Evolutionary conservation across 2,888 invertebrate species (phyloP), one percentile per base, ranked within the genome.

Genomic region (Rhogogaster chlorosoma): DNA sequence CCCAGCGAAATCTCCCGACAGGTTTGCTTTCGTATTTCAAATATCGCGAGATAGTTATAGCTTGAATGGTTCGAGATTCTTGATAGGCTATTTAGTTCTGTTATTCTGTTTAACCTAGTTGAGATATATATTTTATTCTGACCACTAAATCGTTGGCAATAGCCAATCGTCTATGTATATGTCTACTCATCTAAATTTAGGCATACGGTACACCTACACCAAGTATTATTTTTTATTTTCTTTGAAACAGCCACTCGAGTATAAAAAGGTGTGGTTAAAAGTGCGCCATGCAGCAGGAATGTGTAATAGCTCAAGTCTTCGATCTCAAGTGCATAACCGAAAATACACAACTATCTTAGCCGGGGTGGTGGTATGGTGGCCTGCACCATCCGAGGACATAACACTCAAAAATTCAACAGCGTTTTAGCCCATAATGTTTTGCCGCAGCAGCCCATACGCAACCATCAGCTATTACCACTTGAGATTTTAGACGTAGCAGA

Each of bases 331-430:
- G 85, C 87, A 87, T 86, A 70, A 86, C 88, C 90, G 89, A 90
- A 90, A 90, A 90, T 90, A 91, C 85, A 64, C 86, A 84, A 83
- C 86, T 88, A 86, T 87, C 88, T 88, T 86, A 87, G 3, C 12
- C 36, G 4, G 12, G 9, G 42, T 10, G 45, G 42, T 45, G 45
- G 45, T 22, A 29, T 45, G 45, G 45, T 22, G 42, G 49, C n/a
- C 67, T 45, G 70, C 49, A 67, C 9, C 36, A 45, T 45, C 45
- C 45, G 45, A n/a, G n/a, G n/a, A 15, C 45, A 15, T 57, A 61
- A 80, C 67, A 83, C 83, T 70, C 67, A 45, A 83, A 83, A 42
- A 67, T 49, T 45, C 45, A 26, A 83, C 26, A 67, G n/a, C 61
- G 61, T 61, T 42, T 80, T 45, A 38, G 80, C 80, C 26, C 38